Percentiles rank a stretch among this genome's conserved stretches.
These are phyloP conservation scores for Lagenorhynchus albirostris DNA, from an alignment of 2,113 vertebrate genomes.

Conservation along the genomic window DNA sequence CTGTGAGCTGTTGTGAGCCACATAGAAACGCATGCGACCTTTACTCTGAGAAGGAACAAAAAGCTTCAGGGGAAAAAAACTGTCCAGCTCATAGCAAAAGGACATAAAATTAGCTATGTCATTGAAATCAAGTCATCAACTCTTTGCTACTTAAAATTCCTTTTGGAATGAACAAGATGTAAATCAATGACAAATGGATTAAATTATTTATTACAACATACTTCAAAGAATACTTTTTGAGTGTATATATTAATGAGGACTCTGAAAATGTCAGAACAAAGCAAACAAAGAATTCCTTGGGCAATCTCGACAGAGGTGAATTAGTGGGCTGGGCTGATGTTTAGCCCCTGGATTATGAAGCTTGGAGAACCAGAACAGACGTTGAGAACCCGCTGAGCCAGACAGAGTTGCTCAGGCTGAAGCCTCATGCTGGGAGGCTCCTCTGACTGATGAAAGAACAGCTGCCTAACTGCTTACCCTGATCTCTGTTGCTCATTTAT, in stretches of 20 bases:
- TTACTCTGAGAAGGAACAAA: not conserved
- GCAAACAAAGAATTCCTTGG: not conserved
- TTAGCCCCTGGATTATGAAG: not conserved
- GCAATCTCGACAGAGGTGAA: not conserved
- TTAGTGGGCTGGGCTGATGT: not conserved
- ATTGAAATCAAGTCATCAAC: slow-evolving; percentile 18
- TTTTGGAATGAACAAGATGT: not conserved
- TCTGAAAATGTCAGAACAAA: slow-evolving; percentile 43
- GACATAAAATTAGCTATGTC: not conserved
- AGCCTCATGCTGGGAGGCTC: not conserved
- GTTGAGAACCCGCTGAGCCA: not conserved
- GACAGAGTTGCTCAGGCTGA: not conserved
- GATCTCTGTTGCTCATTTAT: not conserved
- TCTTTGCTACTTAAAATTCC: slow-evolving; percentile 38
- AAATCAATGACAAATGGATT: slow-evolving; percentile 38
- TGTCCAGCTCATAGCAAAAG: not conserved
- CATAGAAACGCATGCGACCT: not conserved
- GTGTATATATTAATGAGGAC: slow-evolving; percentile 10
- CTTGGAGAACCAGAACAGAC: not conserved
- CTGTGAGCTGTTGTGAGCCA: not conserved
- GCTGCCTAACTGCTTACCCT: not conserved
- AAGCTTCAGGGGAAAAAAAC: not conserved
- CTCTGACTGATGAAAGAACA: not conserved
- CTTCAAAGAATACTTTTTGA: slow-evolving; percentile 18
- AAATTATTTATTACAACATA: slow-evolving; percentile 27